Base-by-base conservation (phyloP, 2,888 invertebrate species). In the Pterobdella sp. region DNA sequence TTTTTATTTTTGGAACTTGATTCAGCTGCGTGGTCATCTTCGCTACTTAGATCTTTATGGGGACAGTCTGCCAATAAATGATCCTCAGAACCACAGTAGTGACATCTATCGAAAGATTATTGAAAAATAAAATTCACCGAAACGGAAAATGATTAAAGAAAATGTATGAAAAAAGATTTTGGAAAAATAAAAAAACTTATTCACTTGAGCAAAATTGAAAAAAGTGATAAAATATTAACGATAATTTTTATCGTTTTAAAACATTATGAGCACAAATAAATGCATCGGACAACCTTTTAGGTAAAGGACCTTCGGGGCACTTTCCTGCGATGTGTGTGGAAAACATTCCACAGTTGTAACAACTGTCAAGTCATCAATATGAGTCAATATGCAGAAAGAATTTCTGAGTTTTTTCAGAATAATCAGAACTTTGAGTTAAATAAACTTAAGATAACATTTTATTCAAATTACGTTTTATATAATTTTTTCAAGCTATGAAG, bases 301-400 rank as follows among this genome's bases (percentile, higher is more conserved):
- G 93, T 85, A 92, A 90, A 71, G 93, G 93, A 22, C 91, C 92
- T 82, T 90, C 86, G 77, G 89, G 88, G 84, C 94, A 94, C 83
- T 92, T 92, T 49, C 92, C 90, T 42, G 94, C 93, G 81, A 93
- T 90, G 85, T 94, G 94, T 84, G 93, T 93, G 68, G 92, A 91
- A 82, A 93, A 92, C 84, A 92, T 91, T 2, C 93, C 93, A 81
- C 93, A 94, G 84, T 94, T 94, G 84, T 93, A 94, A 85, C 93
- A 94, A 82, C 92, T 91, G 83, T 2, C 78, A 78, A 72, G 60
- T 14, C n/a, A 31, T 31, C 10, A 67, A 32, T 35, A 10, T 7
- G n/a, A 14, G 14, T 67, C 32, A 10, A 10, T 31, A 63, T 63
- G n/a, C 7, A n/a, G 14, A 31, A 34, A 14, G 14, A 14, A 67